A percentile compares a stretch with the other conserved stretches of the same genome.
These are phyloP conservation scores for Trissonchulus latispiculum DNA, from an alignment of 2,888 invertebrate species.

Conservation along the genomic window DNA sequence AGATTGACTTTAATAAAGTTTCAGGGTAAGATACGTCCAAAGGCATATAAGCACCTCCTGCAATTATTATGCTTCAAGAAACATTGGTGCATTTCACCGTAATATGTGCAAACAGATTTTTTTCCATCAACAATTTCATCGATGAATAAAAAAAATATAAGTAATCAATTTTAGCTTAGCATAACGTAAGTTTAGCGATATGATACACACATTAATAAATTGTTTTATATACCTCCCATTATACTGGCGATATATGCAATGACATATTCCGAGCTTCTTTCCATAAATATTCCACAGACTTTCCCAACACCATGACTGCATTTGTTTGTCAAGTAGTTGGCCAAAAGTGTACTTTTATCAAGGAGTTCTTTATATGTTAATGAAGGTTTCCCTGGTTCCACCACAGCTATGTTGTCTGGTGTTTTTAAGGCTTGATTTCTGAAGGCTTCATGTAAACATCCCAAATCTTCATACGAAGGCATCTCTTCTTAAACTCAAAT, in stretches of 20 bases:
- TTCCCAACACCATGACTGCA: neutral
- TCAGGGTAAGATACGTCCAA: conserved; percentile 46
- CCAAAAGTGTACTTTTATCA: neutral
- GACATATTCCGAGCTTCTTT: conserved; percentile 43
- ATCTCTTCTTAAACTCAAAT: no score
- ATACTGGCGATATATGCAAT: conserved; percentile 46
- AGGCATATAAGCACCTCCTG: conserved; percentile 47
- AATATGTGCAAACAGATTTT: no score
- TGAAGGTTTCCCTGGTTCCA: neutral
- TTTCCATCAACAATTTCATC: no score
- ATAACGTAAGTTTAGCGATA: neutral
- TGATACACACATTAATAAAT: neutral
- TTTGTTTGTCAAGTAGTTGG: neutral
- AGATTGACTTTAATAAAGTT: conserved; percentile 42
- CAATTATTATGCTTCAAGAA: no score
- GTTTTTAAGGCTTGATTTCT: neutral
- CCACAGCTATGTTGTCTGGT: neutral
- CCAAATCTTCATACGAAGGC: no score
- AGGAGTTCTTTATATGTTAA: neutral
- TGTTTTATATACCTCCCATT: conserved; percentile 42
- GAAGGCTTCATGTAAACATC: neutral
- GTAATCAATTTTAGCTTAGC: neutral
- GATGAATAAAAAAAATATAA: no score
- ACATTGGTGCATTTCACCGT: no score
- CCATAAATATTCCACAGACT: conserved; percentile 43